phyloP scores from a whole-genome alignment of 1,140 invertebrate species.

The Galendromus occidentalis region DNA sequence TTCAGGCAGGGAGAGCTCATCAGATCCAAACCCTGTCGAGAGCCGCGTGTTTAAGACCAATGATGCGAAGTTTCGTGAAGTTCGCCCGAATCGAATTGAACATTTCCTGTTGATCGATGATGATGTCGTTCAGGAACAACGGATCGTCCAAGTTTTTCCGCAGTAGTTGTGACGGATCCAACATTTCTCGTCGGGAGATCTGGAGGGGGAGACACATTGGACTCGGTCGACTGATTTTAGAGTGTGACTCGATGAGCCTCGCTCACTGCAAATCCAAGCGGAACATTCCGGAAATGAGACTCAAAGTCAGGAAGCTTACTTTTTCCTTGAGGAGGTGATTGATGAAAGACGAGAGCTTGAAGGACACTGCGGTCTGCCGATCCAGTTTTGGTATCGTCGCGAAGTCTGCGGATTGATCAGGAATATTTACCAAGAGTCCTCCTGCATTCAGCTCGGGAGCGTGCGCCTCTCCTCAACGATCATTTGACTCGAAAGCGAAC shows the following conservation, averaged over 20 bases:
- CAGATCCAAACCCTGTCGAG: neutral
- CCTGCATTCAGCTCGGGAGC: too few species aligned
- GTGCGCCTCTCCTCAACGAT: too few species aligned
- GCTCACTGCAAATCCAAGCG: too few species aligned
- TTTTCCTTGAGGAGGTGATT: too few species aligned
- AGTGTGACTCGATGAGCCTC: neutral
- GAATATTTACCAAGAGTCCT: too few species aligned
- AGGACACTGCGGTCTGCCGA: too few species aligned
- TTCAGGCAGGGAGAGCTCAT: neutral
- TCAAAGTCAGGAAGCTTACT: too few species aligned
- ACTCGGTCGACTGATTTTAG: neutral
- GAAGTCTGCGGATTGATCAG: too few species aligned
- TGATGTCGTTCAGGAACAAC: neutral
- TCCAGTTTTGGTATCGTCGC: too few species aligned
- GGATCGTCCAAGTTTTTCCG: neutral
- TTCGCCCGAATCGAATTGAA: neutral
- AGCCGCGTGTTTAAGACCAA: neutral
- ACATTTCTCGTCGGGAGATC: neutral
- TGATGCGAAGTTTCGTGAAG: constrained; percentile 5
- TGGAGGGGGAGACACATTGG: neutral
- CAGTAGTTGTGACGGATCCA: neutral
- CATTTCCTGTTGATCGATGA: constrained; percentile 2
- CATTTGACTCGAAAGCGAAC: too few species aligned
- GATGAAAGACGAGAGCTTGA: too few species aligned
- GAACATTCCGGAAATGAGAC: too few species aligned